Conservation (phyloP, 2,797 vertebrate genomes). For the Leucoraja ocellata region DNA sequence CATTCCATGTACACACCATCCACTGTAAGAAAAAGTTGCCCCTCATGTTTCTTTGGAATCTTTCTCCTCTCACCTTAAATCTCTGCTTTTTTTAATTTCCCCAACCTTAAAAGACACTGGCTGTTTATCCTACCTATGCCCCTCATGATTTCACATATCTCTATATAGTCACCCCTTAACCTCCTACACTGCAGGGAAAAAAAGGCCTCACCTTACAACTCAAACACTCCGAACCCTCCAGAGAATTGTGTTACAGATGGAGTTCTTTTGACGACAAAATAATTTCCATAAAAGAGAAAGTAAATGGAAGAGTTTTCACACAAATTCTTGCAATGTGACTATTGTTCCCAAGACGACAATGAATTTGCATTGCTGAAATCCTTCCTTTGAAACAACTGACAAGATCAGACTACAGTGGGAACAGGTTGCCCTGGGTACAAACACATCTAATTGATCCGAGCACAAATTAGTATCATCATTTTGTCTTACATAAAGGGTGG, state of each 20-base stretch:
- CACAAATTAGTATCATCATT: background rate
- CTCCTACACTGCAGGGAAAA: no score
- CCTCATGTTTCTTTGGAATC: no score
- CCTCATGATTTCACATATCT: no score
- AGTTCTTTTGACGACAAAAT: background rate
- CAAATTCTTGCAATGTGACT: background rate
- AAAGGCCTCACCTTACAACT: no score
- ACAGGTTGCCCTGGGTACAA: background rate
- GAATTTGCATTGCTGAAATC: background rate
- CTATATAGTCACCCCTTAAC: no score
- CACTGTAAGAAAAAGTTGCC: no score
- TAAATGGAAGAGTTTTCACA: conserved; percentile 11
- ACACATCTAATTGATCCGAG: background rate
- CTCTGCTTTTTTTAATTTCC: no score
- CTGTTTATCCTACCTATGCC: no score
- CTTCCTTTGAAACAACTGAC: background rate
- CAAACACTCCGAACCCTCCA: no score
- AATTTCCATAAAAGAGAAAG: background rate
- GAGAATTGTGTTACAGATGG: background rate
- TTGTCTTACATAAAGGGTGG: background rate
- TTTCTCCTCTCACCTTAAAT: no score
- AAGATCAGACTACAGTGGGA: background rate
- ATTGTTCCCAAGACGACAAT: background rate
- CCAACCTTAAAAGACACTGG: no score
- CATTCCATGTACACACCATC: no score